Percentiles rank a stretch among this genome's conserved stretches.
phyloP scores from a whole-genome alignment of 2,888 invertebrate genomes.

The Netelia melanura region DNA sequence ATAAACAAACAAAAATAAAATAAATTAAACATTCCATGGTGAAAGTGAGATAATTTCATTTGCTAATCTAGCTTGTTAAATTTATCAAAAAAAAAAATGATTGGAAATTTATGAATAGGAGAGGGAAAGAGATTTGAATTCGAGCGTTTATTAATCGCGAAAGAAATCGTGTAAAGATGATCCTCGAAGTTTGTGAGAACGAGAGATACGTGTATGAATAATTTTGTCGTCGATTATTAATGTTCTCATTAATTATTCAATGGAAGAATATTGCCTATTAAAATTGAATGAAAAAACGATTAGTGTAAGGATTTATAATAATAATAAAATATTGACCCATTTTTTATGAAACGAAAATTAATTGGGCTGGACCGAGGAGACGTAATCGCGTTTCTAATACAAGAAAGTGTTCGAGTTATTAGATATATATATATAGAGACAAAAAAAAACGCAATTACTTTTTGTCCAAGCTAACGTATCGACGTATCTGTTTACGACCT shows the following conservation, averaged over 20 bases:
- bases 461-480: neutral
- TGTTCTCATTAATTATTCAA: conserved; percentile 56
- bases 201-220: conserved; percentile 50
- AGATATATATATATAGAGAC: too few species aligned
- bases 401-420: too few species aligned
- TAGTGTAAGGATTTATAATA: neutral
- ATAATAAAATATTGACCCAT: conserved; percentile 4
- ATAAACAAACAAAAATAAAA: neutral
- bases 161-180: conserved; percentile 6
- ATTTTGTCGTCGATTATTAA: conserved; percentile 65
- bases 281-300: conserved; percentile 11
- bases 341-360: too few species aligned
- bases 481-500: neutral
- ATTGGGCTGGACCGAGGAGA: too few species aligned
- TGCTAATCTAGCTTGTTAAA: neutral
- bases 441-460: too few species aligned
- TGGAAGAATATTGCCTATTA: conserved; percentile 24
- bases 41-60: neutral
- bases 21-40: neutral
- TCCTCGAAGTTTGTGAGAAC: conserved; percentile 2
- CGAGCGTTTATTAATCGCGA: conserved; percentile 43
- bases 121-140: too few species aligned
- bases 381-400: too few species aligned
- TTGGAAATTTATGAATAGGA: too few species aligned
- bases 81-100: neutral